Conservation (phyloP, 2,888 invertebrate species). For the Halocaridina rubra region DNA sequence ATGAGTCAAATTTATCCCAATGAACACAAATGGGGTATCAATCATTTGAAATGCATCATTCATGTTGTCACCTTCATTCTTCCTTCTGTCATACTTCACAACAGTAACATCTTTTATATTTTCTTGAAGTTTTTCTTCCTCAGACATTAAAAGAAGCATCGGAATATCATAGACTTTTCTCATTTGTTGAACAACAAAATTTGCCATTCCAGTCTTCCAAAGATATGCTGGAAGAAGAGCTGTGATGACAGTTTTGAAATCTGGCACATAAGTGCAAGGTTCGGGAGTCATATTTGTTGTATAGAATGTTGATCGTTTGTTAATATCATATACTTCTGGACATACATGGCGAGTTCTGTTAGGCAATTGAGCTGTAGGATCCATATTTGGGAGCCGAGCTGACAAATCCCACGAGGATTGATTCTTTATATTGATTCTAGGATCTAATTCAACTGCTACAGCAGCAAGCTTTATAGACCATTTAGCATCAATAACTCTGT, state of each 20-base stretch:
- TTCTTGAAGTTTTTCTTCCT: too few relatives aligned
- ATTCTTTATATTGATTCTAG: neutral
- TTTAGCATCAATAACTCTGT: slow-evolving; percentile 10
- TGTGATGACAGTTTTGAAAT: slow-evolving; percentile 10
- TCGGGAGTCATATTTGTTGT: neutral
- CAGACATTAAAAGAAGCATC: neutral
- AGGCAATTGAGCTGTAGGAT: neutral
- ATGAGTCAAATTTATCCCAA: slow-evolving; percentile 7
- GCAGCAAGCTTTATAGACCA: neutral
- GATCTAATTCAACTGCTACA: neutral
- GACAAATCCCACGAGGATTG: neutral
- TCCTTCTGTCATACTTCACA: neutral
- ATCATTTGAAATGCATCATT: neutral
- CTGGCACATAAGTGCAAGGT: neutral
- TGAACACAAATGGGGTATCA: slow-evolving; percentile 22
- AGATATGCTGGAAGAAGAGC: slow-evolving; percentile 4
- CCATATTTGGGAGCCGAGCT: neutral
- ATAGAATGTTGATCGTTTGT: neutral
- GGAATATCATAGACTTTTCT: neutral
- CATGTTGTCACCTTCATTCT: neutral
- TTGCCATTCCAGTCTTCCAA: neutral
- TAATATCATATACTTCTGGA: slow-evolving; percentile 28
- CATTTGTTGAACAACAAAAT: slow-evolving; percentile 5
- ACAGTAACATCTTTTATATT: neutral
- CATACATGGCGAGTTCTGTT: slow-evolving; percentile 1